Conservation (phyloP, 1,140 invertebrate species). For the Augochlora pura region DNA sequence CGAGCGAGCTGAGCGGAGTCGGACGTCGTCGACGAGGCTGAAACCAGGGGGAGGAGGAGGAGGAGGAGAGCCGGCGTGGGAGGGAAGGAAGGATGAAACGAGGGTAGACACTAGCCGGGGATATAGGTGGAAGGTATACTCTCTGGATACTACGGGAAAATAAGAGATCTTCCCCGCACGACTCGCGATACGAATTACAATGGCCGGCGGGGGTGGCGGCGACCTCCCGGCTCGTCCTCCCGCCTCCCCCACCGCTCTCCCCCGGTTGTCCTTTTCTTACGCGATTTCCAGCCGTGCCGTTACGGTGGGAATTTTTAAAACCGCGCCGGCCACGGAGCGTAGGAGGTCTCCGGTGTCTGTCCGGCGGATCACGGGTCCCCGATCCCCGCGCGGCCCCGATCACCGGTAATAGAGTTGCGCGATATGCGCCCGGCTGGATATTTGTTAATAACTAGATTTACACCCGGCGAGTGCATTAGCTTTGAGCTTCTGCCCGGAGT, state of each 20-base stretch:
- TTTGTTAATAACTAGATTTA: constrained; percentile 46
- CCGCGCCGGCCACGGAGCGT: too few relatives aligned
- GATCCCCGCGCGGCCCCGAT: background rate
- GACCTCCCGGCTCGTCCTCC: constrained; percentile 25
- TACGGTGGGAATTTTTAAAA: constrained; percentile 26
- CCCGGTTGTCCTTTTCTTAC: constrained; percentile 15
- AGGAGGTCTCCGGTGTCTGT: too few relatives aligned
- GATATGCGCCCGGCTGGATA: constrained; percentile 9
- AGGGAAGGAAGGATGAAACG: constrained; percentile 43
- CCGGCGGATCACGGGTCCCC: too few relatives aligned
- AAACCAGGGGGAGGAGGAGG: too few relatives aligned
- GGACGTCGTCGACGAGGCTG: constrained; percentile 67
- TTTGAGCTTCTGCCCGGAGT: constrained; percentile 8
- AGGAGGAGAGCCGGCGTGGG: constrained; percentile 14
- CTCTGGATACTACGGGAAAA: constrained; percentile 73
- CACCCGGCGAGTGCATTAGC: constrained; percentile 3
- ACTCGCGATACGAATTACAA: constrained; percentile 72
- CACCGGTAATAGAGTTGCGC: constrained; percentile 22
- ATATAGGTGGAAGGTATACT: constrained; percentile 66
- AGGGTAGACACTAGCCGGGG: constrained; percentile 61
- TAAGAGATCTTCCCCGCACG: constrained; percentile 71
- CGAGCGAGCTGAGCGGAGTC: constrained; percentile 49
- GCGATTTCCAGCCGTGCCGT: constrained; percentile 8
- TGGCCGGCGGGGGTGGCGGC: constrained; percentile 48
- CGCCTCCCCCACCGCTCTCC: background rate